Base-by-base conservation (phyloP, 2,888 invertebrate species). In the Hemistola chrysoprasaria region DNA sequence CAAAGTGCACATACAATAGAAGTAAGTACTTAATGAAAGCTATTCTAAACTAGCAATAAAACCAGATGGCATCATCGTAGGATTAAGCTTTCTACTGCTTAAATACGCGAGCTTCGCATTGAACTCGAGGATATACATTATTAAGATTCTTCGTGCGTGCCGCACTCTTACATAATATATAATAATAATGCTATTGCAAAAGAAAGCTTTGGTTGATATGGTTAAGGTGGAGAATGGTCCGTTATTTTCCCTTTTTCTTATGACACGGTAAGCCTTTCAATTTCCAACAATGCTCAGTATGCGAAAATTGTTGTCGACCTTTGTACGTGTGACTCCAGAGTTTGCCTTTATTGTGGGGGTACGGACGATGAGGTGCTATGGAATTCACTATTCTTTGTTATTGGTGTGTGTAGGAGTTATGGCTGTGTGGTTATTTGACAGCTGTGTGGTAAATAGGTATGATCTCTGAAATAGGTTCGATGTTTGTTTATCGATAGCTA, bases 291-390 rank as follows among this genome's bases (percentile, higher is more conserved):
- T 74, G 78, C 63, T 78, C 69, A 63, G 77, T 72, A 78, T 78
- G 78, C 76, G 74, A 77, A 78, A 76, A 77, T 75, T 75, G 78
- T 76, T 74, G 74, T 71, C 74, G 71, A 72, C 72, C 76, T 74
- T 68, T 73, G 70, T 71, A 73, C 74, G 75, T 72, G 76, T 69
- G 65, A 70, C 66, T 70, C 57, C 56, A 55, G 50, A 50, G 58
- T 65, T 47, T 33, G 11, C 30, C 49, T 56, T 65, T 64, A 61
- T 58, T 59, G 53, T 55, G 52, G 50, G 48, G 52, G 38, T 54
- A 56, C 54, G 47, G 50, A 55, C 54, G 40, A 3, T 8, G 20
- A 45, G 59, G 55, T 63, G 54, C 49, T 57, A 56, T 35, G 50
- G 54, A 58, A 70, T 65, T 71, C 59, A 61, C 50, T 57, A 58